Evolutionary conservation across 2,888 invertebrate species (phyloP), one percentile per base, ranked within the genome.

Genomic region (Prionchulus punctatus): DNA sequence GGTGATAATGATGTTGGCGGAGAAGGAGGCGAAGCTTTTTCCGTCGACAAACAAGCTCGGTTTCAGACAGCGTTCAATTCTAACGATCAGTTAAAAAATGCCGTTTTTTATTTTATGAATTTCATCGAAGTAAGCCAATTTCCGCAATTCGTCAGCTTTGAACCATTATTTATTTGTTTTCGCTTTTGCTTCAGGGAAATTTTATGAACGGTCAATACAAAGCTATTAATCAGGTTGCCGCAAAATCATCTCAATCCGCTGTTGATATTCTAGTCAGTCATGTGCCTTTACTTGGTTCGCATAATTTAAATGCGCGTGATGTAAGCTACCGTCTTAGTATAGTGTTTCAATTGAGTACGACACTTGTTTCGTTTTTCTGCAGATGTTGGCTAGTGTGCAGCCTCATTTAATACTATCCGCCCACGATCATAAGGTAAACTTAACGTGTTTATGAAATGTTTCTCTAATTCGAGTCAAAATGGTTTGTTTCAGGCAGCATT

Each of bases 1-100:
- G 96, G 96, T 2, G 96, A 96, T 71, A 96, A 96, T 73, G 96
- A 96, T 70, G 87, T 96, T 58, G 96, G 94, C 4, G 94, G 96
- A 18, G 94, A 96, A 74, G 82, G 75, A 53, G 67, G 79, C 59
- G 82, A 84, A 65, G 78, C 80, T 43, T 79, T 86, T 45, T 80
- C 80, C 26, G 73, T 75, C 49, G 72, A 48, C 57, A n/a, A 59
- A 79, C n/a, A 86, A 86, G 74, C 76, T 21, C 80, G 84, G 65
- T n/a, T n/a, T n/a, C n/a, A n/a, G n/a, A n/a, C n/a, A n/a, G n/a
- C n/a, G n/a, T n/a, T n/a, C n/a, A n/a, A n/a, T n/a, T n/a, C n/a
- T n/a, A n/a, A n/a, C n/a, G n/a, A 12, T 7, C 36, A 36, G 36
- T 18, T 36, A 18, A 36, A 36, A 12, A 12, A 36, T 18, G 18